phyloP scores from a whole-genome alignment of 2,888 invertebrate species.

The Protophormia terraenovae region DNA sequence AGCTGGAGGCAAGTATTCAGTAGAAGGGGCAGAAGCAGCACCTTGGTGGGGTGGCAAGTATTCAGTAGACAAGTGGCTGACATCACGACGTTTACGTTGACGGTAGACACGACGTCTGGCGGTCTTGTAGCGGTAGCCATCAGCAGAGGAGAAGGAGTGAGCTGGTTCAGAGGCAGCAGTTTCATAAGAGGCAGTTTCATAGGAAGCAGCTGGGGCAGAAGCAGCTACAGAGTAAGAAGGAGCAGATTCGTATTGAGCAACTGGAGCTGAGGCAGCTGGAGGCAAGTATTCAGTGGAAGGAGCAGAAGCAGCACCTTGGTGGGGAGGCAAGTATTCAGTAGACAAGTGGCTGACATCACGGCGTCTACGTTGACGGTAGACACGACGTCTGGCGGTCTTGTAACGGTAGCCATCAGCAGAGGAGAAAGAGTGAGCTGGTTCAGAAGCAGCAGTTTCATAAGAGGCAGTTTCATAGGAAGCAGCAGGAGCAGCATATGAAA shows the following conservation, averaged over 20 bases:
- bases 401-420: conserved; percentile 78
- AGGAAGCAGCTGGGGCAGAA: conserved; percentile 35
- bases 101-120: too few relatives aligned
- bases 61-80: too few relatives aligned
- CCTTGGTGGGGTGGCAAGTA: too few relatives aligned
- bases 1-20: conserved; percentile 13
- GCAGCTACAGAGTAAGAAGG: conserved; percentile 11
- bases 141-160: too few relatives aligned
- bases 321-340: conserved; percentile 74
- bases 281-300: conserved; percentile 66
- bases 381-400: conserved; percentile 75
- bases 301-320: conserved; percentile 25
- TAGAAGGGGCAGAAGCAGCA: conserved; percentile 30
- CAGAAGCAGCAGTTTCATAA: conserved; percentile 64
- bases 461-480: conserved; percentile 65
- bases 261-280: conserved; percentile 61
- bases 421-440: conserved; percentile 75
- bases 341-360: conserved; percentile 74
- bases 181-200: too few relatives aligned
- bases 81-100: too few relatives aligned
- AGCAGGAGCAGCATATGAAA: conserved; percentile 66
- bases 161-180: too few relatives aligned
- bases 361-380: conserved; percentile 68
- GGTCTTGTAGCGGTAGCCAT: too few relatives aligned
- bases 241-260: conserved; percentile 39